These are phyloP conservation scores for Eptatretus burgeri DNA, from an alignment of 2,113 vertebrate species.

Conservation along the genomic window DNA sequence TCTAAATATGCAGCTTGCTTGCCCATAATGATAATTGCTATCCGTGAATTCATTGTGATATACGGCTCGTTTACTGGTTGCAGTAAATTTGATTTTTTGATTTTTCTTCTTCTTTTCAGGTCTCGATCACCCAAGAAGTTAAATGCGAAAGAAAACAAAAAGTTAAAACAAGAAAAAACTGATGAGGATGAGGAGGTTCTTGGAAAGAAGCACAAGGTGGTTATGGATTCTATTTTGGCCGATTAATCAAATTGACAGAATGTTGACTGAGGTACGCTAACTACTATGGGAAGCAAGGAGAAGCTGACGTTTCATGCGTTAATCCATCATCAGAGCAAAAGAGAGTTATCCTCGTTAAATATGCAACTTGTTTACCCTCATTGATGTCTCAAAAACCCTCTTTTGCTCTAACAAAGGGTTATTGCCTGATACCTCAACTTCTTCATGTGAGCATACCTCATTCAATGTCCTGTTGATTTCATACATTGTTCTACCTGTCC, in stretches of 20 bases:
- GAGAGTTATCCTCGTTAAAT: background rate
- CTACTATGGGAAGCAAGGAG: too few relatives aligned
- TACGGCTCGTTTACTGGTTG: background rate
- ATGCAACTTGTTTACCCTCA: background rate
- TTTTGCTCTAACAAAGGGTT: background rate
- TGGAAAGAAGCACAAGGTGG: background rate
- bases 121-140: constrained; percentile 3
- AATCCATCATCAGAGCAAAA: background rate
- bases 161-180: background rate
- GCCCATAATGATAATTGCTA: background rate
- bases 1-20: too few relatives aligned
- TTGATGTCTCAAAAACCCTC: background rate
- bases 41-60: background rate
- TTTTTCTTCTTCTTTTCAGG: constrained; percentile 1
- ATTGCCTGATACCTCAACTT: too few relatives aligned
- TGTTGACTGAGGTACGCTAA: background rate
- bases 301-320: background rate
- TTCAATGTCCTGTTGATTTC: too few relatives aligned
- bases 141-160: background rate
- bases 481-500: too few relatives aligned
- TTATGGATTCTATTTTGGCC: background rate
- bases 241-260: background rate
- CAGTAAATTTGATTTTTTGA: background rate
- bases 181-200: background rate
- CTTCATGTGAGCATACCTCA: too few relatives aligned